A percentile compares a stretch with the other conserved stretches of the same genome.
These are phyloP conservation scores for Allygus modestus DNA, from an alignment of 2,888 invertebrate genomes.

Conservation along the genomic window DNA sequence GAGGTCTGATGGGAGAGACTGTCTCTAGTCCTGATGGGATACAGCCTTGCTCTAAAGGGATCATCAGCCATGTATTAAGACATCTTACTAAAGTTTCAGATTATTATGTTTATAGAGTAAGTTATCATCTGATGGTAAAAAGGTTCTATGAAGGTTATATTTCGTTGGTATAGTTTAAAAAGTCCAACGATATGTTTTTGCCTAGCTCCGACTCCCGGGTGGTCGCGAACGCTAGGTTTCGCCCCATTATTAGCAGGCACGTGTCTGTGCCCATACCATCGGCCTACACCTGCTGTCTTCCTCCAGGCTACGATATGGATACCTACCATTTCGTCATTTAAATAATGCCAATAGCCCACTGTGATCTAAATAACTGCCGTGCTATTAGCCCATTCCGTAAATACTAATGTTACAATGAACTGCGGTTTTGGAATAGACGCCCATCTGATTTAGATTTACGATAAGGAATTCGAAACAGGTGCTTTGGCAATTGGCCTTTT, in stretches of 20 bases:
- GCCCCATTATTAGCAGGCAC: not conserved
- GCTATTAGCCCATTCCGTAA: constrained; percentile 3
- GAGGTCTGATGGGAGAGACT: no score
- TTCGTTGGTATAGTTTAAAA: no score
- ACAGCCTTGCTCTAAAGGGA: no score
- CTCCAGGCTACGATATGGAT: not conserved
- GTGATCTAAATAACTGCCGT: constrained; percentile 19
- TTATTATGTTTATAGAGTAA: no score
- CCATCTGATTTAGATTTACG: not conserved
- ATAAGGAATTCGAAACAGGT: constrained; percentile 22
- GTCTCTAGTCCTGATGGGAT: no score
- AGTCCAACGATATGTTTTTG: no score
- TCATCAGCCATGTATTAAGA: no score
- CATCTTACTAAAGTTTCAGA: no score
- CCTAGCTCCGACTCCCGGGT: not conserved
- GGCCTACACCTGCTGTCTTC: not conserved
- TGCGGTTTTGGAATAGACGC: not conserved
- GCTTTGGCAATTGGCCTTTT: not conserved
- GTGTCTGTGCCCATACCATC: not conserved
- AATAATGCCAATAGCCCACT: constrained; percentile 15
- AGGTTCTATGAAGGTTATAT: no score
- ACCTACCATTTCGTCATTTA: constrained; percentile 3
- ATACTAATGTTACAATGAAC: not conserved
- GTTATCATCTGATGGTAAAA: no score
- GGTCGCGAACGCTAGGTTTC: not conserved